These are phyloP conservation scores for Pantherophis alleghaniensis DNA, from an alignment of 2,797 vertebrate species.

Conservation along the genomic window DNA sequence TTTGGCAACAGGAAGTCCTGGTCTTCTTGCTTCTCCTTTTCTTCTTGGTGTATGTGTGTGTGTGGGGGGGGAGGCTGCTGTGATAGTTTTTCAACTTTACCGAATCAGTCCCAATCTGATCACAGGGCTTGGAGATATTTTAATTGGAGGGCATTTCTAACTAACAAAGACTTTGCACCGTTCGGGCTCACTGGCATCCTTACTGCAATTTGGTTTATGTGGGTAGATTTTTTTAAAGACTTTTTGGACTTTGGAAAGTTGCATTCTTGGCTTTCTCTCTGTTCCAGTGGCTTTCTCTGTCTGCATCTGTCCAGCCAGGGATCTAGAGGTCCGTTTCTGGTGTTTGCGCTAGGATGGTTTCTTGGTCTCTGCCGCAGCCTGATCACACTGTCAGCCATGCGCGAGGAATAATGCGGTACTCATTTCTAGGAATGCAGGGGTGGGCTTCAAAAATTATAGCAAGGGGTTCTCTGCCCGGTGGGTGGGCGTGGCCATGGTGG, in stretches of 20 bases:
- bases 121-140: background rate
- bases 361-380: background rate
- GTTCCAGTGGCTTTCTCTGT: background rate
- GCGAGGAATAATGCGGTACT: background rate
- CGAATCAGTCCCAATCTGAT: background rate
- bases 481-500: too few species aligned
- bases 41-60: background rate
- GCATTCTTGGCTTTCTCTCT: too few species aligned
- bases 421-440: too few species aligned
- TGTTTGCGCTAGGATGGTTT: background rate
- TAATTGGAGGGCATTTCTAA: background rate
- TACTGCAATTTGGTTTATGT: background rate
- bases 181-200: background rate
- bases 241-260: background rate
- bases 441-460: too few species aligned
- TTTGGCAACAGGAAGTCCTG: slow-evolving; percentile 31
- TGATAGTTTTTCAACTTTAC: background rate
- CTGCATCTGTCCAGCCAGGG: background rate
- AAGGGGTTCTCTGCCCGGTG: too few species aligned
- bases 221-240: too few species aligned
- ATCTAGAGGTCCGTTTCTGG: background rate
- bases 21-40: slow-evolving; percentile 31
- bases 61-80: background rate
- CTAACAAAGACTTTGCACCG: rapidly evolving
- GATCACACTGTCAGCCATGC: background rate